These are phyloP conservation scores for Tachysurus vachellii DNA, from an alignment of 2,113 vertebrate genomes.

Conservation along the genomic window DNA sequence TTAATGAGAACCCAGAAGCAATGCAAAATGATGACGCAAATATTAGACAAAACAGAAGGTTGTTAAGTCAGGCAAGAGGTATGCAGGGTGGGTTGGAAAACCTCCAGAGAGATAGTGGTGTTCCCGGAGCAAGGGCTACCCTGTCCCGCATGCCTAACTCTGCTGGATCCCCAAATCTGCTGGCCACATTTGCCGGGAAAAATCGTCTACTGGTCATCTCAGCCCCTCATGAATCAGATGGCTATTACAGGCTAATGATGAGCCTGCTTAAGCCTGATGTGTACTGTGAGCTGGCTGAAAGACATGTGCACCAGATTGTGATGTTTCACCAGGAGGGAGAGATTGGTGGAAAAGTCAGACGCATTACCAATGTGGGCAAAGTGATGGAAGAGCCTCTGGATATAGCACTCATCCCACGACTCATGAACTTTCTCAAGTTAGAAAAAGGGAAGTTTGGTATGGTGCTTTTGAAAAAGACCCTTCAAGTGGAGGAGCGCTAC, in stretches of 20 bases:
- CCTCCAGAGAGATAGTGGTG: slow-evolving; percentile 73
- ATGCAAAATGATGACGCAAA: slow-evolving; percentile 63
- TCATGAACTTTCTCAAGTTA: slow-evolving; percentile 92
- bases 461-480: slow-evolving; percentile 93
- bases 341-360: slow-evolving; percentile 85
- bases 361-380: slow-evolving; percentile 88
- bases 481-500: slow-evolving; percentile 94
- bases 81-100: slow-evolving; percentile 52
- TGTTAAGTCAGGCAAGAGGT: slow-evolving; percentile 62
- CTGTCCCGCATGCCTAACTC: slow-evolving; percentile 77
- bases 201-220: slow-evolving; percentile 92
- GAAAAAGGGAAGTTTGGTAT: slow-evolving; percentile 97
- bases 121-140: slow-evolving; percentile 71
- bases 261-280: slow-evolving; percentile 91
- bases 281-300: slow-evolving; percentile 92
- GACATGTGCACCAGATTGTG: slow-evolving; percentile 93
- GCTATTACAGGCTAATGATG: slow-evolving; percentile 98
- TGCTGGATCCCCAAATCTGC: slow-evolving; percentile 84
- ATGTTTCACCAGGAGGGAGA: slow-evolving; percentile 93
- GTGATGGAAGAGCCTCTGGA: slow-evolving; percentile 90
- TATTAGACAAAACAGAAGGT: slow-evolving; percentile 34
- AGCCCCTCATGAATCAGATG: slow-evolving; percentile 90
- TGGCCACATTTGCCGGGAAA: slow-evolving; percentile 93
- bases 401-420: slow-evolving; percentile 83
- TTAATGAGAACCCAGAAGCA: slow-evolving; percentile 40